Evolutionary conservation across 2,888 invertebrate species (phyloP), one percentile per base, ranked within the genome.

Genomic region (Bruchidius siliquastri): DNA sequence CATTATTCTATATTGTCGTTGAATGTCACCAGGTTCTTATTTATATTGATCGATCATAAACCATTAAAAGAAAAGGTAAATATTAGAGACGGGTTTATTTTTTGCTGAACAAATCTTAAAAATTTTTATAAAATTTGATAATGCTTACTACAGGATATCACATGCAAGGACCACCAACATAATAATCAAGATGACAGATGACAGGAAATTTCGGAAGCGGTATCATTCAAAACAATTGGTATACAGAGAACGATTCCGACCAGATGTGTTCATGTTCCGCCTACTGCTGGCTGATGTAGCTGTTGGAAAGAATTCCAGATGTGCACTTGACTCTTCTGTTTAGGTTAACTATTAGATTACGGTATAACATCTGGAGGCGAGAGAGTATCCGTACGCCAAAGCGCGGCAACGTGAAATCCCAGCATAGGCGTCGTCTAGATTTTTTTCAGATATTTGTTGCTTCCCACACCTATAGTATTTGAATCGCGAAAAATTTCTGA

Each of bases 341-440:
- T 81, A 81, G 81, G 81, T 81, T 81, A 80, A 81, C 81, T 82
- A 81, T 82, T 81, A 79, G 81, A 82, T 82, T 82, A 82, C 82
- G 77, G 76, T 75, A 76, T 76, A 81, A 81, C 82, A 82, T 82
- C 82, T 82, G 82, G 80, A 79, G 78, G 74, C 77, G 75, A 72
- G 71, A 71, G 72, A 75, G 75, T 77, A 78, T 68, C 68, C 68
- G 68, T 22, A 68, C 68, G 49, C 10, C 49, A 13, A 49, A 49
- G 13, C 49, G 49, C 49, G 1, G 49, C 49, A 13, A 13, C 49
- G 1, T 49, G 49, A 49, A 49, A 49, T 3, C 49, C 3, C 13
- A 49, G 1, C 49, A 49, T 49, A 49, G 49, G 49, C 49, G 49
- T 49, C 3, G 49, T 13, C 13, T 49, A 49, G 49, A 3, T 3